A percentile compares a stretch with the other conserved stretches of the same genome.
These are phyloP conservation scores for Brevimyrus niger DNA, from an alignment of 2,113 vertebrate species.

Conservation along the genomic window DNA sequence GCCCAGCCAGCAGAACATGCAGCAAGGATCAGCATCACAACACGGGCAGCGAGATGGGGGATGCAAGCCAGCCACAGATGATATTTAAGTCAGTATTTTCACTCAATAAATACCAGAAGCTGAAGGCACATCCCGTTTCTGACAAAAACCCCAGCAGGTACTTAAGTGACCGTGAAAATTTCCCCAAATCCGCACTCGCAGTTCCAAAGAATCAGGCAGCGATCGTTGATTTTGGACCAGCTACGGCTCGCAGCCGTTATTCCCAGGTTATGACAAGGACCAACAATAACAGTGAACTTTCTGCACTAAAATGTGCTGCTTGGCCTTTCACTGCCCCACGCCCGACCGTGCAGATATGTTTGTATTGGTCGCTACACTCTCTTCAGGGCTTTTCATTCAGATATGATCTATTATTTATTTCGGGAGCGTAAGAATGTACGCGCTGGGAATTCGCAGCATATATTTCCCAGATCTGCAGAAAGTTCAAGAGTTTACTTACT, in stretches of 20 bases:
- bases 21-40: neutral
- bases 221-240: neutral
- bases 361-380: neutral
- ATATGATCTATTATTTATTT: neutral
- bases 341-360: neutral
- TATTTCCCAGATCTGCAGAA: neutral
- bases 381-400: neutral
- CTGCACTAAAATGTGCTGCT: neutral
- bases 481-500: slow-evolving; percentile 1
- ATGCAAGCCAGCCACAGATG: neutral
- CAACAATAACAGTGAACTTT: neutral
- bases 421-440: neutral
- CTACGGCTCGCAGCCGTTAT: neutral
- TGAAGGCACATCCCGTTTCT: neutral
- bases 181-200: neutral
- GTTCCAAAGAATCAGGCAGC: neutral
- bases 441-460: neutral
- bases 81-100: neutral
- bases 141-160: neutral
- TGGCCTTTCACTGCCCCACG: neutral
- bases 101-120: neutral
- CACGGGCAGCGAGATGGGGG: neutral
- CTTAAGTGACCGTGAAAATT: neutral
- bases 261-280: neutral
- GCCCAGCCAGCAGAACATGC: neutral